phyloP scores from a whole-genome alignment of 2,888 invertebrate species.

The Eilema sororculum region DNA sequence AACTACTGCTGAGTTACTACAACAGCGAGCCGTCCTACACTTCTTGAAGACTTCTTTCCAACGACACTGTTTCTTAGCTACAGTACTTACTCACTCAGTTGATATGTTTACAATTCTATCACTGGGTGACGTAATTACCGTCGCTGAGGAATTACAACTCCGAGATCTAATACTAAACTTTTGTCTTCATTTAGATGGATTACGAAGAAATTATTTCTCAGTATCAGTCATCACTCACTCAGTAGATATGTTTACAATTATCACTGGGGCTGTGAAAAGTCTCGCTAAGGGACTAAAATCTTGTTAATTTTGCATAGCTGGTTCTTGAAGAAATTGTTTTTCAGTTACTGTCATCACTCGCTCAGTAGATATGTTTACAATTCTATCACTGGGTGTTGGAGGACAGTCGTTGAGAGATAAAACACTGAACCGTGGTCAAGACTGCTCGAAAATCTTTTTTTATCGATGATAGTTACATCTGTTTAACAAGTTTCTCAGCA shows the following conservation, averaged over 20 bases:
- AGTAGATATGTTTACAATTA: conserved; percentile 41
- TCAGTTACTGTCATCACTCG: too few relatives aligned
- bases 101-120: conserved; percentile 23
- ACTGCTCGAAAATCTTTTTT: background rate
- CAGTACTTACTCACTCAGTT: conserved; percentile 13
- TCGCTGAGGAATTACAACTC: background rate
- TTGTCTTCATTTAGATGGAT: background rate
- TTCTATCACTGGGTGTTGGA: too few relatives aligned
- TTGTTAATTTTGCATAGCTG: too few relatives aligned
- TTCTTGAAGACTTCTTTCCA: too few relatives aligned
- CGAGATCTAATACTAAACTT: background rate
- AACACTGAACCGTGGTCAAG: conserved; percentile 2
- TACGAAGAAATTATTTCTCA: conserved; percentile 6
- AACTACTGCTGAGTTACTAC: conserved; percentile 17
- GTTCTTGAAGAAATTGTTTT: too few relatives aligned
- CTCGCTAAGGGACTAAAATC: too few relatives aligned
- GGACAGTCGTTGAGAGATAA: conserved; percentile 1
- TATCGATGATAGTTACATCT: too few relatives aligned
- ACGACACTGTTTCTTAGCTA: background rate
- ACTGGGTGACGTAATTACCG: conserved; percentile 24
- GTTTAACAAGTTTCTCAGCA: too few relatives aligned
- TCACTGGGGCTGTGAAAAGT: conserved; percentile 26
- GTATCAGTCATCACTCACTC: conserved; percentile 30
- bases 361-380: too few relatives aligned
- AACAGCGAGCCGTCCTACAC: background rate